Evolutionary conservation across 2,888 invertebrate genomes (phyloP).

Genomic region (Tetragonula carbonaria): DNA sequence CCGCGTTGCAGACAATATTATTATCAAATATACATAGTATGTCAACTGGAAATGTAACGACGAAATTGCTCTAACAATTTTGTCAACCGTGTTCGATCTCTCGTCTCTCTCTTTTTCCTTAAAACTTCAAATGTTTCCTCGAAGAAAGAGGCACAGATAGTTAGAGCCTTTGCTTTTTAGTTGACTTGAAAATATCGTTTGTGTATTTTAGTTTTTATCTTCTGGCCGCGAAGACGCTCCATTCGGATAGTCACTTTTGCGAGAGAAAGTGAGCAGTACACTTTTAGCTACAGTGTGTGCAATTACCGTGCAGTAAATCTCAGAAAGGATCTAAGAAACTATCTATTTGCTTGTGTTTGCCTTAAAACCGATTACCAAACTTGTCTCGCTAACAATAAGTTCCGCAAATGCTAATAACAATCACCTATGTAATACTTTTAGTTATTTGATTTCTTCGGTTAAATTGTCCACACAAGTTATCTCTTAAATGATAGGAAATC

Average conservation of each 20-base stretch:
- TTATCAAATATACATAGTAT: not conserved
- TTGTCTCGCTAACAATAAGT: not conserved
- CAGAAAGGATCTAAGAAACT: not conserved
- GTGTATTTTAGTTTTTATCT: not conserved
- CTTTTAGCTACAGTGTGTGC: not conserved
- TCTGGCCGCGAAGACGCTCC: not conserved
- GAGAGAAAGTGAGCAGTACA: conserved; percentile 40
- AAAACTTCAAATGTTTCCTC: not conserved
- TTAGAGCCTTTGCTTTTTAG: not conserved
- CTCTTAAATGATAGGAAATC: not conserved
- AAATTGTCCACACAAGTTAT: not conserved
- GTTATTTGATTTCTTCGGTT: not conserved
- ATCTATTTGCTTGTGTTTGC: not conserved
- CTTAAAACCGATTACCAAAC: not conserved
- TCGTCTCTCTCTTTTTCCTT: not conserved
- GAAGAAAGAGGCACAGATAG: not conserved
- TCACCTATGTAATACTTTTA: not conserved
- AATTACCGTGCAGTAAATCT: not conserved
- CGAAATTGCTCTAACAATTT: not conserved
- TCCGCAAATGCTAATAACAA: not conserved
- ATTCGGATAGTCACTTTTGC: conserved; percentile 20
- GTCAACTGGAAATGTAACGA: not conserved
- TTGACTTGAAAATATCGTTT: not conserved
- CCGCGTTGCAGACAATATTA: not conserved
- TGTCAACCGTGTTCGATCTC: not conserved